Percentiles rank a stretch among this genome's conserved stretches.
These are phyloP conservation scores for Metaphire vulgaris DNA, from an alignment of 1,140 invertebrate genomes.

Conservation along the genomic window DNA sequence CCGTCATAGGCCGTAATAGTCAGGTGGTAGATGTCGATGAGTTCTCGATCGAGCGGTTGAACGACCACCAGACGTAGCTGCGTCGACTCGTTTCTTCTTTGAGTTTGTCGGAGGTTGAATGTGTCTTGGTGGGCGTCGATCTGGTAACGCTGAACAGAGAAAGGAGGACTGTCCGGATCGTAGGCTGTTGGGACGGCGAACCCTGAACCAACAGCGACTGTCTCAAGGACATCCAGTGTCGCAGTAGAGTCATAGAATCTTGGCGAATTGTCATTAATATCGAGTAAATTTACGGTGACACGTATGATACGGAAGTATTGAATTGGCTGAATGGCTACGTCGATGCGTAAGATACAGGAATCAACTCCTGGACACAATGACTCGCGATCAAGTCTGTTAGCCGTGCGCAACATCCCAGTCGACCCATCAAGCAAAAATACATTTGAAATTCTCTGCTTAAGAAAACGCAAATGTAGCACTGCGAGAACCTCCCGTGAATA, in stretches of 20 bases:
- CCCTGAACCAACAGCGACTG: conserved; percentile 31
- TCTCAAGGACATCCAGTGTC: conserved; percentile 38
- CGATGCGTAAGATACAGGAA: neutral
- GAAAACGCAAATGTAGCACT: conserved; percentile 26
- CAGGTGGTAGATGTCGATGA: conserved; percentile 10
- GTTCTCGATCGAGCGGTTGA: conserved; percentile 22
- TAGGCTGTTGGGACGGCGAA: conserved; percentile 36
- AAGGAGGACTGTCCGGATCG: conserved; percentile 38
- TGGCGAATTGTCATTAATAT: conserved; percentile 46
- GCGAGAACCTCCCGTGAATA: conserved; percentile 9
- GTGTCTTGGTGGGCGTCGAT: neutral
- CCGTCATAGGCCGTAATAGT: neutral
- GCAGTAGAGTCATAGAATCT: conserved; percentile 35
- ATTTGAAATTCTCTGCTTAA: neutral
- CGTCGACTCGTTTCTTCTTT: conserved; percentile 1
- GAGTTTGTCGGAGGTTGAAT: neutral
- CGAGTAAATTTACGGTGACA: conserved; percentile 33
- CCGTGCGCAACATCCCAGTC: neutral
- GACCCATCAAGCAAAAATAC: neutral
- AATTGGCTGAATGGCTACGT: neutral
- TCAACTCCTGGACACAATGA: neutral
- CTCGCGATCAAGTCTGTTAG: neutral
- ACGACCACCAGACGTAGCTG: conserved; percentile 24
- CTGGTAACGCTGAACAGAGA: conserved; percentile 6
- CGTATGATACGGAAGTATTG: conserved; percentile 11